Percentiles rank a stretch among this genome's conserved stretches.
phyloP scores from a whole-genome alignment of 1,140 invertebrate species.

The Drosophila ananassae region DNA sequence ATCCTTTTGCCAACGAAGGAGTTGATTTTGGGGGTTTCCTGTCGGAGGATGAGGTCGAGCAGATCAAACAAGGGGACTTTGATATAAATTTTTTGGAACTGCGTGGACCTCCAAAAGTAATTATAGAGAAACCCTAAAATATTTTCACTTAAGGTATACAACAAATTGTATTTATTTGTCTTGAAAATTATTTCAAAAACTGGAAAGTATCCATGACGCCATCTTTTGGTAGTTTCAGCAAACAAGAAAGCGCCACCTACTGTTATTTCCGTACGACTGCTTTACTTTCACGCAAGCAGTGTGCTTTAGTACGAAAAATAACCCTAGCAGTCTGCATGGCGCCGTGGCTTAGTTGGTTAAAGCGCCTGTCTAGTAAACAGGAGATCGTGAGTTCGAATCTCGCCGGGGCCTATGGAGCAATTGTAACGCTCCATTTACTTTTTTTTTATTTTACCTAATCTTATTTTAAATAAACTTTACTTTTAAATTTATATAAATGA shows the following conservation, averaged over 20 bases:
- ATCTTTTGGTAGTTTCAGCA: background rate
- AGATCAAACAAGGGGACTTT: constrained; percentile 49
- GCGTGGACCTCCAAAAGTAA: constrained; percentile 13
- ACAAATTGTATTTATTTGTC: background rate
- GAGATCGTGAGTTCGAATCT: constrained; percentile 87
- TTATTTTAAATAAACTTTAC: background rate
- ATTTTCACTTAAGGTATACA: too few species aligned
- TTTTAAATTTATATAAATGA: background rate
- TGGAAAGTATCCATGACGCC: background rate
- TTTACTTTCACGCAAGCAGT: background rate
- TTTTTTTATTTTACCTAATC: constrained; percentile 27
- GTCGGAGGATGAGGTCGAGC: constrained; percentile 53
- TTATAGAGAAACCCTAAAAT: background rate
- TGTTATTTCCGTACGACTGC: background rate
- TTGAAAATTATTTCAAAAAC: background rate
- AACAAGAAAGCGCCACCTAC: background rate
- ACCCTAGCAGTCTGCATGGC: constrained; percentile 54
- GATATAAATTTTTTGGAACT: constrained; percentile 54
- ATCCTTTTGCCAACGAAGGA: constrained; percentile 64
- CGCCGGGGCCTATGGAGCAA: constrained; percentile 86
- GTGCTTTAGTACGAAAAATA: constrained; percentile 2
- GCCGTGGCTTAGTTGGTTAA: constrained; percentile 87
- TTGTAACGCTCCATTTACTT: constrained; percentile 85
- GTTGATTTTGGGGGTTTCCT: constrained; percentile 47
- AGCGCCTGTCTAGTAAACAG: constrained; percentile 88